Base-by-base conservation (phyloP, 2,113 vertebrate genomes). In the Picathartes gymnocephalus region DNA sequence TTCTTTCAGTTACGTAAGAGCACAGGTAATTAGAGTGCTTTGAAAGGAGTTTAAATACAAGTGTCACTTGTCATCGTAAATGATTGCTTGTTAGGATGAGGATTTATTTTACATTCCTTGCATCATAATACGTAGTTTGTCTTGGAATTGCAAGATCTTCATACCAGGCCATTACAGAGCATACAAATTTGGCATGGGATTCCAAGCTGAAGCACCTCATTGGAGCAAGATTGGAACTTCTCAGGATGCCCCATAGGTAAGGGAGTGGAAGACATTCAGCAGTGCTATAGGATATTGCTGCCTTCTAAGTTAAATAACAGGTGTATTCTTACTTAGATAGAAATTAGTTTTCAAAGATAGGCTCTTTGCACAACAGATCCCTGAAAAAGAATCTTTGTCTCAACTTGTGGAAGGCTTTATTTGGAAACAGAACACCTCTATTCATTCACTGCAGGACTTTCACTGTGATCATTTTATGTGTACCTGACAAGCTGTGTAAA, bases 161-260 rank as follows among this genome's bases (percentile, higher is more conserved):
- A 35, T 56, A n/a, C 27, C 42, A 45, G 45, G 15, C 24, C 1
- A 1, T 65, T 65, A 56, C 48, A 68, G 48, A 35, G 10, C 3
- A 1, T 21, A 30, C 12, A 72, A 33, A 61, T 24, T 20, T 50
- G 40, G 9, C n/a, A 19, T 5, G 42, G 73, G 45, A 42, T 61
- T 73, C 47, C 27, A 28, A 13, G 18, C 23, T 50, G 56, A 48
- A 44, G n/a, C 42, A 53, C 10, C 18, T 61, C 11, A 2, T 40
- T 20, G 18, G 45, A 58, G 25, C 8, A 33, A 30, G 40, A 23
- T 0, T 27, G 27, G 21, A 91, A 62, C 33, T 92, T 24, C 15
- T 70, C 2, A 5, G 23, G 30, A 4, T 3, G 1, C 22, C 27
- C 1, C 11, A 5, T 12, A 10, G 24, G 6, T 62, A 35, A 53